Evolutionary conservation across 2,888 invertebrate genomes (phyloP), one percentile per base, ranked within the genome.

Genomic region (Liopterus haemorrhoidalis): DNA sequence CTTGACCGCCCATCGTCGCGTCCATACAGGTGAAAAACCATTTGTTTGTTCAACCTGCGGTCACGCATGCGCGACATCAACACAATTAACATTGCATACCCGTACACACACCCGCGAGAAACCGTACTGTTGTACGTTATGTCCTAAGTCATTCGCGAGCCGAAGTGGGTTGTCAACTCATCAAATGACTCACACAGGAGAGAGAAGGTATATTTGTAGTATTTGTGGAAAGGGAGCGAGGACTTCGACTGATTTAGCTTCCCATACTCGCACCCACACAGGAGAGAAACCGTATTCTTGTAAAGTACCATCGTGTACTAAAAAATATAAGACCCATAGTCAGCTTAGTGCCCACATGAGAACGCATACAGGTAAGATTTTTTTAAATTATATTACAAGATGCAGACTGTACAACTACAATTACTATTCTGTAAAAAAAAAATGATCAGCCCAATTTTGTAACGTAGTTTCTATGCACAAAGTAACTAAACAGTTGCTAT

Each of bases 1-100:
- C 1, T 46, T 61, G 44, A 59, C 55, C 31, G 55, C 54, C 4
- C 60, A 61, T 46, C 46, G 52, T 28, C 51, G 59, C 33, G 53
- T 55, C 14, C 60, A 61, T 42, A 59, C 52, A 2, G 59, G 59
- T 9, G 57, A 59, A 40, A 60, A 57, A 48, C 57, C 57, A 2
- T 60, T 52, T 41, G 50, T 61, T 3, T 61, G 60, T 48, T 55
- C 54, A 18, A 48, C 42, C n/a, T 61, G 60, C 45, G 60, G 59
- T 9, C 52, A 55, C 49, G 45, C 58, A 3, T 59, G 56, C 49
- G 50, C 55, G 14, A 61, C 60, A 12, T 52, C 58, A 9, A 57
- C 60, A 8, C 59, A 60, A 44, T 48, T 61, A 11, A 60, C 56
- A 18, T 46, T 59, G 6, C 60, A 61, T 43, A 54, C 42, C 5